phyloP scores from a whole-genome alignment of 2,888 invertebrate species.

The Alcis repandata region DNA sequence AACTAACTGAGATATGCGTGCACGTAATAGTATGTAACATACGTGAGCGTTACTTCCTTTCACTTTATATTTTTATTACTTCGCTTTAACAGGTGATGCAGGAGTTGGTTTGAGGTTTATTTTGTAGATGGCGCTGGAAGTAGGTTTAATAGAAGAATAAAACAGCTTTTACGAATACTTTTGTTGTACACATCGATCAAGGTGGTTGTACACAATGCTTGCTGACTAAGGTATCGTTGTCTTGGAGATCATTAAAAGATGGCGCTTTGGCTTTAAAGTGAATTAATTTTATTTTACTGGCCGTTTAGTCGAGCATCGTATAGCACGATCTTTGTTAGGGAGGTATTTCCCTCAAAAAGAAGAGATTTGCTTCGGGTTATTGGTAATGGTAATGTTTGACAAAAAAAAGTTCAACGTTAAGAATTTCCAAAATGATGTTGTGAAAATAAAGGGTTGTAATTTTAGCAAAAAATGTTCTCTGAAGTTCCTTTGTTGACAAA shows the following conservation, averaged over 20 bases:
- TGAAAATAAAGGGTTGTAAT: too few species aligned
- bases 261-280: constrained; percentile 11
- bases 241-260: background rate
- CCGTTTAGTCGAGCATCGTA: too few species aligned
- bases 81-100: background rate
- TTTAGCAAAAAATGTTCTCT: too few species aligned
- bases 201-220: background rate
- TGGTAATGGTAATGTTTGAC: too few species aligned
- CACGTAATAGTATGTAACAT: background rate
- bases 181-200: background rate
- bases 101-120: background rate
- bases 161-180: background rate
- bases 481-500: too few species aligned
- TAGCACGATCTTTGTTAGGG: too few species aligned
- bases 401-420: too few species aligned
- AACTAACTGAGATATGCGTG: constrained; percentile 26
- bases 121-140: constrained; percentile 25
- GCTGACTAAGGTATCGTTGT: background rate
- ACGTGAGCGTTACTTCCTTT: constrained; percentile 9
- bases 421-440: too few species aligned
- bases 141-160: background rate
- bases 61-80: constrained; percentile 18
- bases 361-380: too few species aligned
- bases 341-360: too few species aligned
- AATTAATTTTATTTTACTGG: too few species aligned